phyloP scores from a whole-genome alignment of 2,797 vertebrate species.

The Sebastes steindachneri region DNA sequence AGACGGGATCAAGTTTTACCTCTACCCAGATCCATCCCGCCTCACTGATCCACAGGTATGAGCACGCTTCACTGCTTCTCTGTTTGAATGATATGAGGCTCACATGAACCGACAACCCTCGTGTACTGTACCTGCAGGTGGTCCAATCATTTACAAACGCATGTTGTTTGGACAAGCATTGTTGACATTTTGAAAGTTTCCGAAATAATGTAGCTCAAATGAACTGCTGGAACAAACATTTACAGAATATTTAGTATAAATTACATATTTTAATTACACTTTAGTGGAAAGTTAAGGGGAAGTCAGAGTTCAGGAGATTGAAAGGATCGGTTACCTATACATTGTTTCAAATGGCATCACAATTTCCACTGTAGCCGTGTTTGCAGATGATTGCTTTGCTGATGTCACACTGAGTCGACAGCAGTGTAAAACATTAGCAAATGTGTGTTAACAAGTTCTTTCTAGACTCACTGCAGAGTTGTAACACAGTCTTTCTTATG shows the following conservation, averaged over 20 bases:
- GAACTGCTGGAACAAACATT: not conserved
- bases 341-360: not conserved
- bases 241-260: too few species aligned
- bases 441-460: not conserved
- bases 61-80: not conserved
- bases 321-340: not conserved
- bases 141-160: not conserved
- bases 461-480: not conserved
- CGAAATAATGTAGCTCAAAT: not conserved
- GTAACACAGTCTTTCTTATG: not conserved
- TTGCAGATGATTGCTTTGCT: conserved; percentile 3
- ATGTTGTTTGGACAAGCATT: not conserved
- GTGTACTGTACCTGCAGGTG: not conserved
- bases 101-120: not conserved
- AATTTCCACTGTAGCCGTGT: not conserved
- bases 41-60: conserved; percentile 94
- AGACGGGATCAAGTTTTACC: conserved; percentile 94
- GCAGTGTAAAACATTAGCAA: conserved; percentile 5
- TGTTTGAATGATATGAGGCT: not conserved
- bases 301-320: not conserved
- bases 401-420: not conserved
- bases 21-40: conserved; percentile 93
- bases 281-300: not conserved
- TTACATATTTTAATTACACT: not conserved
- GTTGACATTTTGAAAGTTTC: not conserved